phyloP scores from a whole-genome alignment of 2,113 vertebrate genomes.

The Prolemur simus region DNA sequence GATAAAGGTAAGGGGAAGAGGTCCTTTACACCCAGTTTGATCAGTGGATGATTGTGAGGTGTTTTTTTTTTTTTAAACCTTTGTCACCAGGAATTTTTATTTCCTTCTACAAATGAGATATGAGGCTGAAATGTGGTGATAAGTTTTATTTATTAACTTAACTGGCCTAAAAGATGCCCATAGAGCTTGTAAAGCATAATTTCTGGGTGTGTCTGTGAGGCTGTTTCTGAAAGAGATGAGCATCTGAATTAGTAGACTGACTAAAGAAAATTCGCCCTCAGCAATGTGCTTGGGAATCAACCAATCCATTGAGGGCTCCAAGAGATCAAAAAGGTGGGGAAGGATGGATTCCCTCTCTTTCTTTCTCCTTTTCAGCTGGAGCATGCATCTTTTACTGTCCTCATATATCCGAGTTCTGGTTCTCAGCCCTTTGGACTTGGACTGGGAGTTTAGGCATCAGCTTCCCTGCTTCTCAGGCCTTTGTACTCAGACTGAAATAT shows the following conservation, averaged over 20 bases:
- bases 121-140: background rate
- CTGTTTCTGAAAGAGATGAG: background rate
- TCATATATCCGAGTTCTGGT: background rate
- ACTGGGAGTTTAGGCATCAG: background rate
- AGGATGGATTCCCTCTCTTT: background rate
- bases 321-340: background rate
- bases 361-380: background rate
- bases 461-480: background rate
- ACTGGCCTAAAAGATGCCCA: background rate
- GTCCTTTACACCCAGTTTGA: background rate
- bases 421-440: background rate
- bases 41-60: background rate
- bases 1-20: background rate
- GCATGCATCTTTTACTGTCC: background rate
- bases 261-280: background rate
- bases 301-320: fast-evolving
- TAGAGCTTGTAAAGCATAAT: no score
- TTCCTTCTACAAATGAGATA: background rate
- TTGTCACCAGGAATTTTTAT: background rate
- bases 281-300: background rate
- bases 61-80: background rate
- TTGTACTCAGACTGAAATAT: background rate
- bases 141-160: background rate
- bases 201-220: background rate
- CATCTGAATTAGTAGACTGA: background rate